Conservation (phyloP, 2,888 invertebrate genomes). For the Pterobdella sp. region DNA sequence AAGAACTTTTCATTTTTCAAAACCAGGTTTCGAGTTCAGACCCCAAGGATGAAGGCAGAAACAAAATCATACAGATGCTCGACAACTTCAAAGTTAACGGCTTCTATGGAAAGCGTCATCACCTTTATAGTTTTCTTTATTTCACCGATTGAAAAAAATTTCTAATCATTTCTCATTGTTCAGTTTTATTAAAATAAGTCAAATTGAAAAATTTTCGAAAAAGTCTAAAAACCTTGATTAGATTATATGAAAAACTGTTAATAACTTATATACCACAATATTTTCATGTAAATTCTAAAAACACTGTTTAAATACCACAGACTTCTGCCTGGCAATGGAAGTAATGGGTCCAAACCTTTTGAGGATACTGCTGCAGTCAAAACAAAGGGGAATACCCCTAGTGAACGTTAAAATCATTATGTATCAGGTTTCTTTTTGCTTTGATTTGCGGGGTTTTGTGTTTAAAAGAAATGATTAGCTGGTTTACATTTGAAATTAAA, state of each 20-base stretch:
- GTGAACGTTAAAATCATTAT: constrained; percentile 25
- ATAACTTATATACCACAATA: too few species aligned
- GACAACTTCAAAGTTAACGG: constrained; percentile 27
- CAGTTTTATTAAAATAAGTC: too few species aligned
- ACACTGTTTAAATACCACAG: background rate
- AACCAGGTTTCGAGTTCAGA: constrained; percentile 14
- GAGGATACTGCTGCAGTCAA: constrained; percentile 21
- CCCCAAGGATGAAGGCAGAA: background rate
- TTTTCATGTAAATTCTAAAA: too few species aligned
- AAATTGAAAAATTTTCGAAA: too few species aligned
- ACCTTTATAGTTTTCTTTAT: background rate
- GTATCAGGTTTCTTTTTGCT: constrained; percentile 22
- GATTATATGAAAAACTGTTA: too few species aligned
- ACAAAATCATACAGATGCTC: constrained; percentile 21
- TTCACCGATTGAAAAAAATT: too few species aligned
- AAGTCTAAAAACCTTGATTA: too few species aligned
- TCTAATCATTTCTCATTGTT: too few species aligned
- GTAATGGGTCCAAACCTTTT: constrained; percentile 26
- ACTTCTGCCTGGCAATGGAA: constrained; percentile 22
- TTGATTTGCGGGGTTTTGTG: too few species aligned
- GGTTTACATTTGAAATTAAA: too few species aligned
- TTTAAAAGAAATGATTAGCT: too few species aligned
- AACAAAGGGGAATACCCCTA: constrained; percentile 18
- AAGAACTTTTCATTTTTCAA: background rate
- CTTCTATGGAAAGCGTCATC: constrained; percentile 23